A percentile compares a stretch with the other conserved stretches of the same genome.
phyloP scores from a whole-genome alignment of 2,888 invertebrate genomes.

The Smittia aterrima region DNA sequence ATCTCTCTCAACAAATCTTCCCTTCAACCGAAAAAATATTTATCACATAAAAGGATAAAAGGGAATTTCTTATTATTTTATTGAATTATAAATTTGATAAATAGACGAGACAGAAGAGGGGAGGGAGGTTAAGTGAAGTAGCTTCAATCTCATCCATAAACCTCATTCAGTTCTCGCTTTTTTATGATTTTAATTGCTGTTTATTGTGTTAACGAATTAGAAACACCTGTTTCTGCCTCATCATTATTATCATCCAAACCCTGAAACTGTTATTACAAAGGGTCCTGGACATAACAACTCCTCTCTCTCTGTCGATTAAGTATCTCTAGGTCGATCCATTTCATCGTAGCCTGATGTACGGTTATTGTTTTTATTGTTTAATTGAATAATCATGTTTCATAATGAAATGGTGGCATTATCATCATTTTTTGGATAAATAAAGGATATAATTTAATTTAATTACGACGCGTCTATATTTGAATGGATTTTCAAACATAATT shows the following conservation, averaged over 20 bases:
- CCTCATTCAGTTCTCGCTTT: constrained; percentile 8
- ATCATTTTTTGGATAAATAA: constrained; percentile 13
- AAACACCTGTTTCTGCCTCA: constrained; percentile 24
- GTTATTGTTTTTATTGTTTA: constrained; percentile 37
- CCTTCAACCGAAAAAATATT: constrained; percentile 10
- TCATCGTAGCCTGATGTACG: constrained; percentile 3
- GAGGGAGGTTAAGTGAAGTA: neutral
- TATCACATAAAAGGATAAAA: constrained; percentile 17
- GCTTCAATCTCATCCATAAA: neutral
- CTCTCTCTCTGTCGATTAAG: constrained; percentile 33
- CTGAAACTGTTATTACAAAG: constrained; percentile 2
- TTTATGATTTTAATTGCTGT: constrained; percentile 35
- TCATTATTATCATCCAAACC: neutral
- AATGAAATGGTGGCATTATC: constrained; percentile 37
- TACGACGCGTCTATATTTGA: neutral
- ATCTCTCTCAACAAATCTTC: neutral
- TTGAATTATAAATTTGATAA: constrained; percentile 5
- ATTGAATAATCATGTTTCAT: constrained; percentile 38
- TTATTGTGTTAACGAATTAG: constrained; percentile 29
- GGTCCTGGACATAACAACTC: neutral
- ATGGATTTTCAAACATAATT: constrained; percentile 3
- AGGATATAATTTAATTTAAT: constrained; percentile 34
- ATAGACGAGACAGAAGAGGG: neutral
- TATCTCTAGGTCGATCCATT: neutral
- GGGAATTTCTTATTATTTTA: constrained; percentile 15